A percentile compares a stretch with the other conserved stretches of the same genome.
Evolutionary conservation across 2,888 invertebrate species (phyloP).

Genomic region (Dasypolia templi): DNA sequence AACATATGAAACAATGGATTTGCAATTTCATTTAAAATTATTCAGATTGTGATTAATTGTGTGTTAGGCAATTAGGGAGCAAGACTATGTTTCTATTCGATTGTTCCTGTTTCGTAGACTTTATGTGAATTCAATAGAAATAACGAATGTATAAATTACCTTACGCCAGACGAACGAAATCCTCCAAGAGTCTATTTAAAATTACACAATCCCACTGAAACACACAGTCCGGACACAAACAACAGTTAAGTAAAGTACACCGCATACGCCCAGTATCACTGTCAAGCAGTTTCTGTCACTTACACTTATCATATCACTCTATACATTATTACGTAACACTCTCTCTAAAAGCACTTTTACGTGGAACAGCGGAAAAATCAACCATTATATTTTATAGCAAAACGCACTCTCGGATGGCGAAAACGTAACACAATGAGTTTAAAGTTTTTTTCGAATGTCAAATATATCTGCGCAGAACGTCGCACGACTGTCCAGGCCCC

Average conservation of each 20-base stretch:
- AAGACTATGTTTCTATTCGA: not conserved
- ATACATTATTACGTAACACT: conserved; percentile 69
- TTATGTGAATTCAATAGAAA: not conserved
- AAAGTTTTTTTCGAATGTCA: conserved; percentile 65
- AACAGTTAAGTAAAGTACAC: conserved; percentile 48
- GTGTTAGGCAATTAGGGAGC: too few species aligned
- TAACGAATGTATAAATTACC: conserved; percentile 32
- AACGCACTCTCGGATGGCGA: conserved; percentile 72
- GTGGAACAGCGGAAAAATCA: conserved; percentile 65
- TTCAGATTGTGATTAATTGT: too few species aligned
- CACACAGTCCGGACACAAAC: conserved; percentile 29
- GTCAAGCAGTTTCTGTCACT: conserved; percentile 56
- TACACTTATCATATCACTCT: conserved; percentile 67
- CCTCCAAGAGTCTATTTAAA: conserved; percentile 21
- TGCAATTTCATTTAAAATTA: too few species aligned
- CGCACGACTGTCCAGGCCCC: conserved; percentile 85
- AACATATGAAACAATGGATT: too few species aligned
- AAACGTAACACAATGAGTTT: conserved; percentile 45
- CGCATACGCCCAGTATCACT: conserved; percentile 44
- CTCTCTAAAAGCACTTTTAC: conserved; percentile 69
- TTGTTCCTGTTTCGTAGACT: not conserved
- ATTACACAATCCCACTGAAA: conserved; percentile 40
- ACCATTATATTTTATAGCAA: conserved; percentile 77
- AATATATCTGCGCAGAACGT: conserved; percentile 81
- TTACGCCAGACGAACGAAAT: conserved; percentile 10